A percentile compares a stretch with the other conserved stretches of the same genome.
Evolutionary conservation across 1,140 invertebrate genomes (phyloP).

Genomic region (Drosophila neocordata): DNA sequence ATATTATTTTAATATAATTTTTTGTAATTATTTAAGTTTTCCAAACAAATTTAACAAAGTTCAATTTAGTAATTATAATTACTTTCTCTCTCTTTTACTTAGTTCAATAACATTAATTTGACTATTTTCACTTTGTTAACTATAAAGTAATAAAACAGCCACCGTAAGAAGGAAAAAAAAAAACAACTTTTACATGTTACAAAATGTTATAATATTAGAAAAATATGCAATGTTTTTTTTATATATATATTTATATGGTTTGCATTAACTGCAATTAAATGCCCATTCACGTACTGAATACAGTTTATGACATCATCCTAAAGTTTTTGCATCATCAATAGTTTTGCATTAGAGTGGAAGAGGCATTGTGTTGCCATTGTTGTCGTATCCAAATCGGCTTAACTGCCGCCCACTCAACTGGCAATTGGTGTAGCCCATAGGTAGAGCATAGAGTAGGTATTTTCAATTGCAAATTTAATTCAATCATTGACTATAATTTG

Average conservation of each 20-base stretch:
- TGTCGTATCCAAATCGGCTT: constrained; percentile 39
- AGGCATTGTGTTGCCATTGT: constrained; percentile 30
- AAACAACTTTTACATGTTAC: constrained; percentile 7
- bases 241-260: constrained; percentile 28
- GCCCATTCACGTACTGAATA: constrained; percentile 61
- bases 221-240: constrained; percentile 3
- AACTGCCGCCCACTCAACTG: constrained; percentile 55
- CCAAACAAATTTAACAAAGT: neutral
- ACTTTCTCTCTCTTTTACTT: neutral
- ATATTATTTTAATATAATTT: neutral
- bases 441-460: constrained; percentile 26
- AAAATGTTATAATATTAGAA: constrained; percentile 46
- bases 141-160: neutral
- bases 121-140: neutral
- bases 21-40: too few relatives aligned
- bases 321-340: constrained; percentile 31
- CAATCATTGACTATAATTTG: constrained; percentile 80
- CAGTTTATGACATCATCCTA: constrained; percentile 60
- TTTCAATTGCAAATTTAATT: constrained; percentile 82
- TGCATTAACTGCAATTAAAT: constrained; percentile 67
- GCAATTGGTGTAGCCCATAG: constrained; percentile 43
- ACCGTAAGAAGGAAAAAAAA: constrained; percentile 9
- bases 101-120: neutral
- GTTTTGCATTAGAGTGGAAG: constrained; percentile 7
- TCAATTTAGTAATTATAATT: neutral